A percentile compares a stretch with the other conserved stretches of the same genome.
phyloP scores from a whole-genome alignment of 92 coral and sea anemone species.

The Parazoanthus swiftii region DNA sequence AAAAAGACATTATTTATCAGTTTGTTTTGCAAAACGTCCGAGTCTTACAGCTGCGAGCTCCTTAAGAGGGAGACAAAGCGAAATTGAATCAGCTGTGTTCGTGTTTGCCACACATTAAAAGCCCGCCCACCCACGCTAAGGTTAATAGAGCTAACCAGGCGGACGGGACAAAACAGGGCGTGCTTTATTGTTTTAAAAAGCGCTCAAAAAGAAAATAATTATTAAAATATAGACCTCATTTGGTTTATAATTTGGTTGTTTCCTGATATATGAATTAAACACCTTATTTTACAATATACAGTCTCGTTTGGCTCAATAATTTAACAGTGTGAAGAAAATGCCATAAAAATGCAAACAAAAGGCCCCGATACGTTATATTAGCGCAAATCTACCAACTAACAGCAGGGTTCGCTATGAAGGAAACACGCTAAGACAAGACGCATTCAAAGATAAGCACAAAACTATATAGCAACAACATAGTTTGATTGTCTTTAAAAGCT shows the following conservation, averaged over 20 bases:
- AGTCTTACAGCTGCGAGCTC: slow-evolving; percentile 23
- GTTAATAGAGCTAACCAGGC: not conserved
- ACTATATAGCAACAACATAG: too few relatives aligned
- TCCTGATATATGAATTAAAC: not conserved
- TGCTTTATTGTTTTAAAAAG: not conserved
- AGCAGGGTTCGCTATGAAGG: not conserved
- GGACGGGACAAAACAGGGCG: not conserved
- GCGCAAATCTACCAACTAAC: not conserved
- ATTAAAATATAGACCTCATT: too few relatives aligned
- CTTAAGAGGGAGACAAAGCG: slow-evolving; percentile 12
- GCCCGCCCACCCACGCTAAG: not conserved
- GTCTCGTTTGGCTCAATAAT: too few relatives aligned
- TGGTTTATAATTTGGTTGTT: not conserved
- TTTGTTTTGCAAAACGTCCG: slow-evolving; percentile 1
- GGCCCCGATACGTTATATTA: not conserved
- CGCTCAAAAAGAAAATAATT: not conserved
- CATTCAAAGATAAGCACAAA: not conserved
- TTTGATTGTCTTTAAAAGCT: too few relatives aligned
- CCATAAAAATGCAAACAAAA: not conserved
- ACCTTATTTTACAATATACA: not conserved
- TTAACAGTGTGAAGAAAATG: not conserved
- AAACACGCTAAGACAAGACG: not conserved
- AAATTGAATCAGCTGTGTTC: slow-evolving; percentile 5
- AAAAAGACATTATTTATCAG: not conserved
- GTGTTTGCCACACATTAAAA: not conserved